Conservation (phyloP, 37 sponge, comb jelly and placozoan genomes). For the Halichondria panicea region DNA sequence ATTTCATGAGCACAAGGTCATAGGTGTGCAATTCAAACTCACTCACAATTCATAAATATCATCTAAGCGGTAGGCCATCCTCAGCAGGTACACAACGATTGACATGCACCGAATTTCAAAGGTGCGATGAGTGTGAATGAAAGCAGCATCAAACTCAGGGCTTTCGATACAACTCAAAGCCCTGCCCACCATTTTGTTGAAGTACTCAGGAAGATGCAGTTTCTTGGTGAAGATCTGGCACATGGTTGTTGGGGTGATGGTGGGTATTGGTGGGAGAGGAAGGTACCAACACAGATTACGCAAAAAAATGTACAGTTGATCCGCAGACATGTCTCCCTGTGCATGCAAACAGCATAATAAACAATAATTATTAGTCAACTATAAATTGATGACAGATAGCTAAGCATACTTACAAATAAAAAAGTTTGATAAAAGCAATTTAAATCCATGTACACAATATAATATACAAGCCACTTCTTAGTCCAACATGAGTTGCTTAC, state of each 20-base stretch:
- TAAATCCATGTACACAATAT: no score
- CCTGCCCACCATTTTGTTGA: constrained; percentile 31
- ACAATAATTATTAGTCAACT: no score
- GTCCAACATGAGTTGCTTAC: no score
- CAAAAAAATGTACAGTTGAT: neutral
- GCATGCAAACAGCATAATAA: no score
- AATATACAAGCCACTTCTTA: no score
- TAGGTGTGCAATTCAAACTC: neutral
- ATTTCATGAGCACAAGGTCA: neutral
- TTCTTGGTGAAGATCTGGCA: constrained; percentile 39
- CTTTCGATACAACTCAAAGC: constrained; percentile 5
- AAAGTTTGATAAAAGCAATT: no score
- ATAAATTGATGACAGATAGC: no score
- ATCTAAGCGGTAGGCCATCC: constrained; percentile 49
- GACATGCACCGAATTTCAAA: constrained; percentile 29
- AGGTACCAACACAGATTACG: constrained; percentile 4
- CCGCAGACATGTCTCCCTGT: constrained; percentile 8
- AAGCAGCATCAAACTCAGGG: neutral
- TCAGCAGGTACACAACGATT: constrained; percentile 44
- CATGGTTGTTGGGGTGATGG: neutral
- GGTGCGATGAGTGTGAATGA: neutral
- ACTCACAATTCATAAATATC: constrained; percentile 56
- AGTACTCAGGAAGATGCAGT: constrained; percentile 20
- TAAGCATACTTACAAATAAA: no score
- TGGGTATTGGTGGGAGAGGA: constrained; percentile 17